Evolutionary conservation across 2,888 invertebrate species (phyloP), one percentile per base, ranked within the genome.

Genomic region (Limnephilus rhombicus): DNA sequence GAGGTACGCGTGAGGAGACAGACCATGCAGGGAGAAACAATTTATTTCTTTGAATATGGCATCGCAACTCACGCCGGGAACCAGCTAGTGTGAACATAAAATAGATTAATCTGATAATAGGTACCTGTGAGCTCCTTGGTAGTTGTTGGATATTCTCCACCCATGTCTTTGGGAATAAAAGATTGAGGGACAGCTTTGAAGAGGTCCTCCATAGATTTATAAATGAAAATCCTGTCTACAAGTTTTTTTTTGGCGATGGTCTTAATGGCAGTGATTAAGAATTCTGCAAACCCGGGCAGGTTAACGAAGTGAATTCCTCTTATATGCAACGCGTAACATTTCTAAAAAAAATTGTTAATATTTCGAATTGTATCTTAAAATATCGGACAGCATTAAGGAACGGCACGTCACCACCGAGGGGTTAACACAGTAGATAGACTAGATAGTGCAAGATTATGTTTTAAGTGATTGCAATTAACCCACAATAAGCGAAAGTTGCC

Each of bases 271-370:
- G 94, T 94, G 0, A 96, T 95, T 31, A 94, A 90, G 37, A 45
- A 41, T 49, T 95, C 94, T 0, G 95, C 94, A 1, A 95, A 94
- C 2, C 94, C 94, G 0, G 95, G 95, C 0, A 95, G 94, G 91
- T 96, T 96, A 0, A 96, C 90, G 0, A 96, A 94, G 93, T 96
- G 96, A 15, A 96, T 95, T 0, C 95, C 95, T 45, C 95, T 94
- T 0, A 96, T 94, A 90, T 95, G 95, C 7, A 95, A 94, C 0
- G 96, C 95, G 18, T 95, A 94, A 0, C 96, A 96, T 94, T 96
- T 96, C 96, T 96, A 94, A 68, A 80, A 95, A 82, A 91, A 90
- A 9, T 24, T 9, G 9, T 24, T 68, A 24, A 7, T 0, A 9
- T 18, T 68, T 68, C 5, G 7, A 53, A 15, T 53, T 53, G 5